These are phyloP conservation scores for Drosophila grimshawi DNA, from an alignment of 1,140 invertebrate genomes.

Conservation along the genomic window DNA sequence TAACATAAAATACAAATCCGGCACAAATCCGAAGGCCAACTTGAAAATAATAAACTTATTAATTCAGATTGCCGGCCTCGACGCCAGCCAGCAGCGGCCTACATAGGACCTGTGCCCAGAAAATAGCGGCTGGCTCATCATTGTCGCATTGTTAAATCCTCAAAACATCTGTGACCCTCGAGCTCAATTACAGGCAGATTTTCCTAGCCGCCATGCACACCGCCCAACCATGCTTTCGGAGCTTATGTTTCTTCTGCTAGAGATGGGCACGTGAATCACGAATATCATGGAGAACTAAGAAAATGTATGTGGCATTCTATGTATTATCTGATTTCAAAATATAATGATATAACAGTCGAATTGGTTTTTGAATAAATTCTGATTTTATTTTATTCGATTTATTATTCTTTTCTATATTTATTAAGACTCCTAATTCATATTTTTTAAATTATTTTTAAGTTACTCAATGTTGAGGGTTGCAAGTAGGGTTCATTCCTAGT, in stretches of 20 bases:
- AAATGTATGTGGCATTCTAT: too few relatives aligned
- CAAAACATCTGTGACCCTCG: constrained; percentile 52
- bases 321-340: too few relatives aligned
- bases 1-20: constrained; percentile 76
- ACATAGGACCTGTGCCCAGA: background rate
- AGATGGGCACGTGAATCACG: constrained; percentile 5
- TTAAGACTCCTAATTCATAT: background rate
- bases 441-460: too few relatives aligned
- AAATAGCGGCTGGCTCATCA: constrained; percentile 49
- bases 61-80: constrained; percentile 60
- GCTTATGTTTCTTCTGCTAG: background rate
- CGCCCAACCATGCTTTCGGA: background rate
- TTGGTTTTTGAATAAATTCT: background rate
- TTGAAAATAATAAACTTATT: constrained; percentile 74
- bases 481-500: background rate
- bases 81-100: constrained; percentile 33
- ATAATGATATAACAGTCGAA: too few relatives aligned
- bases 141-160: constrained; percentile 65
- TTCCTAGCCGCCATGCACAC: constrained; percentile 2
- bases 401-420: too few relatives aligned
- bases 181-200: constrained; percentile 59
- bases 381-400: background rate
- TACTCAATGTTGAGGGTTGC: too few relatives aligned
- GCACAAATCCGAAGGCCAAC: constrained; percentile 47
- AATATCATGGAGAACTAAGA: background rate